phyloP scores from a whole-genome alignment of 2,888 invertebrate species.

The Euproctis similis region DNA sequence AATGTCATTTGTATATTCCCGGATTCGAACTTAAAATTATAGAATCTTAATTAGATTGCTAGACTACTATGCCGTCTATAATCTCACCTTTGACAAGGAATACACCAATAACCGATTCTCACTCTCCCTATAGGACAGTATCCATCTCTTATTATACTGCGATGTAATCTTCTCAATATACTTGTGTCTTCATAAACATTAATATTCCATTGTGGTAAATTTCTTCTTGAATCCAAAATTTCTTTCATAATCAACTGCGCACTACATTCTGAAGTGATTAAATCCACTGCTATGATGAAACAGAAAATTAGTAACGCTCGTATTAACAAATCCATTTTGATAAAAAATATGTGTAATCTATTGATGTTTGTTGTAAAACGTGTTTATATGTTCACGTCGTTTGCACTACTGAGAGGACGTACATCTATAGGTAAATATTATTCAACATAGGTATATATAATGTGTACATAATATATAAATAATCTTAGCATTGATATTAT shows the following conservation, averaged over 20 bases:
- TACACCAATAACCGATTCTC: background rate
- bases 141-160: background rate
- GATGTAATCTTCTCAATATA: too few species aligned
- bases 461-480: too few species aligned
- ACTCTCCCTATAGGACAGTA: background rate
- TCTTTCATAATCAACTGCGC: background rate
- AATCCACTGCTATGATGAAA: background rate
- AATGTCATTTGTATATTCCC: too few species aligned
- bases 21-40: too few species aligned
- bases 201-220: too few species aligned
- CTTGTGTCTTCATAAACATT: too few species aligned
- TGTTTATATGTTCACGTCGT: background rate
- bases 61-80: too few species aligned
- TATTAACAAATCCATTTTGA: background rate
- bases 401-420: background rate
- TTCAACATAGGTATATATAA: too few species aligned
- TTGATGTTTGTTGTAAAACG: background rate
- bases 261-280: background rate
- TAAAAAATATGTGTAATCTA: too few species aligned
- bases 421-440: too few species aligned
- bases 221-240: background rate
- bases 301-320: background rate
- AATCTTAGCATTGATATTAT: too few species aligned
- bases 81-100: conserved; percentile 1
- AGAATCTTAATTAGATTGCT: too few species aligned